A percentile compares a stretch with the other conserved stretches of the same genome.
These are phyloP conservation scores for Sceliomorpha sp. DNA, from an alignment of 2,888 invertebrate genomes.

Conservation along the genomic window DNA sequence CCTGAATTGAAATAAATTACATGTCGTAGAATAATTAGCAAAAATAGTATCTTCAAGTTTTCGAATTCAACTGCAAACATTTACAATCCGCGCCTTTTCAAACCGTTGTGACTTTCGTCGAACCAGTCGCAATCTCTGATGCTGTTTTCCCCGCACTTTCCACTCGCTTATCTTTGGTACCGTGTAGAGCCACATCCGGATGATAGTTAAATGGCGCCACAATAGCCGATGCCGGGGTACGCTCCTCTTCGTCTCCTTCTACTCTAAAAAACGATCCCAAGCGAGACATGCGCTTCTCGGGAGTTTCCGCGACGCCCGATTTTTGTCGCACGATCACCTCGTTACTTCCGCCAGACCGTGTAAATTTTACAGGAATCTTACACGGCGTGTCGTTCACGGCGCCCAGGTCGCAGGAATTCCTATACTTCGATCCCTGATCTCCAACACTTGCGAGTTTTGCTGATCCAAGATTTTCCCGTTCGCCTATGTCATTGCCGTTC, in stretches of 20 bases:
- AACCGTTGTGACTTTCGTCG: constrained; percentile 74
- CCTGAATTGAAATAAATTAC: too few relatives aligned
- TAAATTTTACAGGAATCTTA: constrained; percentile 68
- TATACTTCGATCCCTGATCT: constrained; percentile 61
- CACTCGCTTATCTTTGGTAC: constrained; percentile 47
- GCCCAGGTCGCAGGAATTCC: constrained; percentile 73
- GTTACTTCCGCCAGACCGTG: constrained; percentile 42
- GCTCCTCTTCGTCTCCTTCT: constrained; percentile 37
- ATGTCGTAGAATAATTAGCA: too few relatives aligned
- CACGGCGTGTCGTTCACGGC: constrained; percentile 66
- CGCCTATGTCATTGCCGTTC: constrained; percentile 51
- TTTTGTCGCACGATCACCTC: constrained; percentile 63
- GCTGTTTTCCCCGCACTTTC: constrained; percentile 59
- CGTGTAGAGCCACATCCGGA: constrained; percentile 67
- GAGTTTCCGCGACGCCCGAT: constrained; percentile 63
- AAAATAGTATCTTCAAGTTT: too few relatives aligned
- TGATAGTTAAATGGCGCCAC: constrained; percentile 81
- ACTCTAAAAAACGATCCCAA: constrained; percentile 41
- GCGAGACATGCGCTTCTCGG: constrained; percentile 55
- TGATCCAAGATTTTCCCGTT: constrained; percentile 1
- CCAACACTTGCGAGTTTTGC: constrained; percentile 30
- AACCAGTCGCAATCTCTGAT: constrained; percentile 68
- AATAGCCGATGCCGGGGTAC: constrained; percentile 76
- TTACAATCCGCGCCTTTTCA: too few relatives aligned
- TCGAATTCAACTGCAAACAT: too few relatives aligned